Evolutionary conservation across 2,797 vertebrate species (phyloP).

Genomic region (Scomberomorus guttatus): DNA sequence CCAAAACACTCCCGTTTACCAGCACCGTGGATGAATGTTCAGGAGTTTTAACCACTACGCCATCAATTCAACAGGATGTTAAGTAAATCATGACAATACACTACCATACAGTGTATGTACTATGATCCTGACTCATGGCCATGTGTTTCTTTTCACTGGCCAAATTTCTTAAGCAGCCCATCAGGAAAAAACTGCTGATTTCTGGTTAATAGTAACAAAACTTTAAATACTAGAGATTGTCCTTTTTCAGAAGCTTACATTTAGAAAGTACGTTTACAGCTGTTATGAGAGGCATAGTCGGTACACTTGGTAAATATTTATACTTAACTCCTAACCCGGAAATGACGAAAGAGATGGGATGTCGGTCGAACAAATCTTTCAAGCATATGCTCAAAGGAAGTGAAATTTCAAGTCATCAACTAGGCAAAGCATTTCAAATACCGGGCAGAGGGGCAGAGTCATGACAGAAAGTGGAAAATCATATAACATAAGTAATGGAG

Average conservation of each 20-base stretch:
- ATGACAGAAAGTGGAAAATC: neutral
- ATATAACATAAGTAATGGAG: neutral
- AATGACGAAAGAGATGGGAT: neutral
- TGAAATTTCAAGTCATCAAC: neutral
- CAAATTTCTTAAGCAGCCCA: neutral
- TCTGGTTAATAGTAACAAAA: neutral
- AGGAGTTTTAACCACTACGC: neutral
- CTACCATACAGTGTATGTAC: neutral
- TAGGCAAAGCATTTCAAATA: neutral
- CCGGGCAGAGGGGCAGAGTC: neutral
- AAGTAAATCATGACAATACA: neutral
- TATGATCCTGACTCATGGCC: neutral
- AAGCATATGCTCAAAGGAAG: neutral
- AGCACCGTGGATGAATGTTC: too few relatives aligned
- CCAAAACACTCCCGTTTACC: neutral
- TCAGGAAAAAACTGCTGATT: neutral
- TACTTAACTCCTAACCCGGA: neutral
- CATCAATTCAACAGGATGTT: neutral
- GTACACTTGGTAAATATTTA: neutral
- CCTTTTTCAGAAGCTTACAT: neutral
- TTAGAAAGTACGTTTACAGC: constrained; percentile 7
- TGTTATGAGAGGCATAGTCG: neutral
- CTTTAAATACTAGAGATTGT: neutral
- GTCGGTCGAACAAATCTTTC: neutral
- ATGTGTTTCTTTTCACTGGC: neutral